A percentile compares a stretch with the other conserved stretches of the same genome.
Conservation (phyloP, 2,888 invertebrate species). For the Aradus depressus region DNA sequence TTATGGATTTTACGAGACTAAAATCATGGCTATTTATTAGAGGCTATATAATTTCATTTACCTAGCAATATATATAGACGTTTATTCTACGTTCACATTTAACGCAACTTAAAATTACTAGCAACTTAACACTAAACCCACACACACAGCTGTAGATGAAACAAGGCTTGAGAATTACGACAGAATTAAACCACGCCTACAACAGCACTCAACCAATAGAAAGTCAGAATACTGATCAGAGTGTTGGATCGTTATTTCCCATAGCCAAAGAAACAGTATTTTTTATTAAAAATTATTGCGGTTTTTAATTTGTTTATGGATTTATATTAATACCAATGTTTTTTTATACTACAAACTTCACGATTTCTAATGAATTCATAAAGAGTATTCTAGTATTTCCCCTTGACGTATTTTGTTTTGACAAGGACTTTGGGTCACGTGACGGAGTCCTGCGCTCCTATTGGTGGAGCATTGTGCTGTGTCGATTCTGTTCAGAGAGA, state of each 20-base stretch:
- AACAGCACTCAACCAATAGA: slow-evolving; percentile 17
- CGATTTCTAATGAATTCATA: slow-evolving; percentile 1
- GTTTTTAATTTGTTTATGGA: no score
- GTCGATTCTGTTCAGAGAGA: no score
- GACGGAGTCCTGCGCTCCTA: slow-evolving; percentile 5
- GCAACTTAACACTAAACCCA: slow-evolving; percentile 11
- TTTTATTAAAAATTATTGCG: not conserved
- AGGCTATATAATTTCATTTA: no score
- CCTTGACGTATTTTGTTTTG: slow-evolving; percentile 17
- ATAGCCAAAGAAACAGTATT: not conserved
- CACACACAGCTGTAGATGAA: slow-evolving; percentile 26
- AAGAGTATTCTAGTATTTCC: slow-evolving; percentile 12
- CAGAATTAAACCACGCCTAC: slow-evolving; percentile 23
- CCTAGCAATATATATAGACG: not conserved
- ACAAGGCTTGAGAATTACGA: slow-evolving; percentile 23
- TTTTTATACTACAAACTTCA: not conserved
- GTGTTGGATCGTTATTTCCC: slow-evolving; percentile 20
- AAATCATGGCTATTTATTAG: no score
- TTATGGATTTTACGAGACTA: no score
- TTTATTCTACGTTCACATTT: slow-evolving; percentile 13
- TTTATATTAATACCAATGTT: slow-evolving; percentile 3
- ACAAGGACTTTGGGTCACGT: slow-evolving; percentile 13
- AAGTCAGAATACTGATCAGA: slow-evolving; percentile 7
- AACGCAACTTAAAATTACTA: slow-evolving; percentile 3
- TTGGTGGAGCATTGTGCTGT: no score